Base-by-base conservation (phyloP, 2,888 invertebrate genomes). In the Drosophila demipolita region DNA sequence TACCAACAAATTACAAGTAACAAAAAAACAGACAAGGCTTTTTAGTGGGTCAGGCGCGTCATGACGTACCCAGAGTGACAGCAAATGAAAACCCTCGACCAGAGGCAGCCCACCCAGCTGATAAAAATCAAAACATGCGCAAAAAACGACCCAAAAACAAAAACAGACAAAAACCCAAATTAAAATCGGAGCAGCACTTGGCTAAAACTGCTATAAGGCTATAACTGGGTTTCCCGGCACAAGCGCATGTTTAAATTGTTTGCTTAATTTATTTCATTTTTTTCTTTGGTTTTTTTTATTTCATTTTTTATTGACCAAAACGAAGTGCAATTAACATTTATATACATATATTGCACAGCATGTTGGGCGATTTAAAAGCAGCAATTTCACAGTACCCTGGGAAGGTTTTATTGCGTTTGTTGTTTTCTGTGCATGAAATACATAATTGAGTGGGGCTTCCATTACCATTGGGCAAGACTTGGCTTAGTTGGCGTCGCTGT, bases 121-220 rank as follows among this genome's bases (percentile, higher is more conserved):
- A 85, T 85, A 89, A 87, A 83, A 86, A 86, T 86, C 91, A 87
- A 89, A 90, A 87, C 90, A 90, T 87, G 86, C 90, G 90, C 90
- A 88, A 86, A 85, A 89, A 73, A 67, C 72, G 72, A 66, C 48
- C 57, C 23, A 45, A 66, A 64, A 82, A 72, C 63, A 62, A 82
- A 72, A 65, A 62, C 36, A 58, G 62, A 54, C 58, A 69, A 81
- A 87, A 89, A 85, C 69, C 83, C 76, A 90, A 87, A 90, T 86
- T 90, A 87, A 86, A 86, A 89, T 84, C 90, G 64, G 90, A 87
- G 88, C 89, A 86, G 67, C 67, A 74, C 62, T 87, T 77, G 73
- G 69, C 87, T 57, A 42, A 42, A 48, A 29, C 35, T 60, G 15
- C 45, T 26, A 23, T 45, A 45, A 33, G 54, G 53, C 59, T 62